These are phyloP conservation scores for Gobio occitaniae DNA, from an alignment of 2,797 vertebrate species.

Conservation along the genomic window DNA sequence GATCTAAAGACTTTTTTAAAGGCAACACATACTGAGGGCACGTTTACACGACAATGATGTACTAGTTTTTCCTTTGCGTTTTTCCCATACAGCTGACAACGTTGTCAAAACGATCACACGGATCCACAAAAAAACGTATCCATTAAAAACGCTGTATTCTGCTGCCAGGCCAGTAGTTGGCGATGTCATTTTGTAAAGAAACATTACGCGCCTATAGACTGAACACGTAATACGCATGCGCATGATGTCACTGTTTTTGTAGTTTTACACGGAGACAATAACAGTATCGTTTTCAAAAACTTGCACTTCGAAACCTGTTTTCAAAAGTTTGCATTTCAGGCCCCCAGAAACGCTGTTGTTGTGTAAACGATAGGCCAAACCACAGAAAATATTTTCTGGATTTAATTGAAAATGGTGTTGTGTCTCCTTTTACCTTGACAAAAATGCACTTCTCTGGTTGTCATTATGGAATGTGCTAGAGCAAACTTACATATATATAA, in stretches of 20 bases:
- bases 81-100: not conserved
- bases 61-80: not conserved
- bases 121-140: not conserved
- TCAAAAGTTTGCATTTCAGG: no score
- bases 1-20: not conserved
- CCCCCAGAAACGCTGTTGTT: not conserved
- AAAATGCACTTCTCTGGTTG: not conserved
- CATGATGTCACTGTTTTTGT: not conserved
- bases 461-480: not conserved
- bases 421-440: not conserved
- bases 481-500: not conserved
- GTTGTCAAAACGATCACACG: not conserved
- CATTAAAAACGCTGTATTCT: not conserved
- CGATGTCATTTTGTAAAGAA: not conserved
- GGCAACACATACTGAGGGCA: not conserved
- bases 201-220: not conserved
- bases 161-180: not conserved
- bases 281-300: not conserved
- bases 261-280: not conserved
- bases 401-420: not conserved
- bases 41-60: not conserved
- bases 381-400: not conserved
- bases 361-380: not conserved
- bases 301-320: not conserved
- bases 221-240: not conserved